These are phyloP conservation scores for Xestia ashworthii DNA, from an alignment of 2,888 invertebrate species.

Conservation along the genomic window DNA sequence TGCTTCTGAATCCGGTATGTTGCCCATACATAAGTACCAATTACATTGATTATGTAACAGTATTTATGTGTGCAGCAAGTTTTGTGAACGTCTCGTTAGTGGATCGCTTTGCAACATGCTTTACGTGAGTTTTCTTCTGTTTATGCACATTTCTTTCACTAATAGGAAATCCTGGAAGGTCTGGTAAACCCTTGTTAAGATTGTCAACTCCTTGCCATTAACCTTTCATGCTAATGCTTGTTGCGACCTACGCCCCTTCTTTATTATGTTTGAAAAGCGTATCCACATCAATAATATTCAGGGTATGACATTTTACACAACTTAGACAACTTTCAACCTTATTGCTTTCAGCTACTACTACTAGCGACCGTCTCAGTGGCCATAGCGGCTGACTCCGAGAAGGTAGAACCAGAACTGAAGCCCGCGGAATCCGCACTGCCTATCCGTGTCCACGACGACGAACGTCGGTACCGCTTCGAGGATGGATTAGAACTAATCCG, in stretches of 20 bases:
- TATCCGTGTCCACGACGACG: slow-evolving; percentile 43
- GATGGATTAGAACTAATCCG: slow-evolving; percentile 66
- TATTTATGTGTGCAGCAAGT: slow-evolving; percentile 46
- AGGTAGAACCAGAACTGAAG: slow-evolving; percentile 35
- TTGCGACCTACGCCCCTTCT: not conserved
- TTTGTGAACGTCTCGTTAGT: slow-evolving; percentile 50
- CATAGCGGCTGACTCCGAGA: slow-evolving; percentile 43
- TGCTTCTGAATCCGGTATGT: slow-evolving; percentile 49
- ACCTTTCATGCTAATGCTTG: not conserved
- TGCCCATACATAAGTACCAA: slow-evolving; percentile 46
- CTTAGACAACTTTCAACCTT: slow-evolving; percentile 4
- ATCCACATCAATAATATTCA: not conserved
- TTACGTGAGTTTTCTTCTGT: slow-evolving; percentile 65
- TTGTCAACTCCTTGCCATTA: not conserved
- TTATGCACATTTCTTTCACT: not conserved
- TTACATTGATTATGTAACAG: slow-evolving; percentile 32
- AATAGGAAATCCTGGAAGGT: not conserved
- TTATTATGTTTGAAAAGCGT: not conserved
- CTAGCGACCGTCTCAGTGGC: slow-evolving; percentile 56
- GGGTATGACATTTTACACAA: not conserved
- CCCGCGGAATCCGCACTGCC: slow-evolving; percentile 54
- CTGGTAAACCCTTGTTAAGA: not conserved
- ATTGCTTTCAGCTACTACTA: slow-evolving; percentile 64
- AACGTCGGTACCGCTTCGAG: slow-evolving; percentile 38
- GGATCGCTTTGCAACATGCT: slow-evolving; percentile 67